Evolutionary conservation across 2,888 invertebrate genomes (phyloP).

Genomic region (Argyra leucocephala): DNA sequence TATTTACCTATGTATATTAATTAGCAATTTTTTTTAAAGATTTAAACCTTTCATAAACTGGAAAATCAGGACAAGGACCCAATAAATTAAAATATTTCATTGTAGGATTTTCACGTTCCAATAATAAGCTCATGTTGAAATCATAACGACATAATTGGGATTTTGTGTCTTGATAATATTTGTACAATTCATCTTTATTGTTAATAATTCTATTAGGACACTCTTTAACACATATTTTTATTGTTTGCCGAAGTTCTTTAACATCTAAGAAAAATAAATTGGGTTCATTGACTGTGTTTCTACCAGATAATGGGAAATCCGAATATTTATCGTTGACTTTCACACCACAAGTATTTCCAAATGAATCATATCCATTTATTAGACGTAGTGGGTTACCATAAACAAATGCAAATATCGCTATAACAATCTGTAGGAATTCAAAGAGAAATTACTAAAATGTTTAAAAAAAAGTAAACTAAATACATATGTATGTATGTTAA

Average conservation of each 20-base stretch:
- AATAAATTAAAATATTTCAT: slow-evolving; percentile 43
- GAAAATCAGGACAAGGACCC: slow-evolving; percentile 71
- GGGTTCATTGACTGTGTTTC: slow-evolving; percentile 67
- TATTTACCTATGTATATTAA: slow-evolving; percentile 21
- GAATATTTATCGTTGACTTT: slow-evolving; percentile 65
- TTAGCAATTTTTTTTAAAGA: slow-evolving; percentile 2
- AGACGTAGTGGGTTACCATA: slow-evolving; percentile 78
- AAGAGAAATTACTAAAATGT: background rate
- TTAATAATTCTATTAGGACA: slow-evolving; percentile 65
- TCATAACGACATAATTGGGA: slow-evolving; percentile 70
- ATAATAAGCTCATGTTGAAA: slow-evolving; percentile 50
- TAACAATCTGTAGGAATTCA: slow-evolving; percentile 53
- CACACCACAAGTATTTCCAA: slow-evolving; percentile 88
- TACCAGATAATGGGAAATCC: slow-evolving; percentile 66
- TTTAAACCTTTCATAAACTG: slow-evolving; percentile 61
- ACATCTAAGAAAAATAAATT: slow-evolving; percentile 78
- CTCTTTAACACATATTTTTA: slow-evolving; percentile 81
- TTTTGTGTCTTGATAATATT: slow-evolving; percentile 62
- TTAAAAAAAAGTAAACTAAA: too few relatives aligned
- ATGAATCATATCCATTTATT: slow-evolving; percentile 86
- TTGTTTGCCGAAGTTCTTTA: slow-evolving; percentile 60
- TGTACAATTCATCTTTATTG: slow-evolving; percentile 56
- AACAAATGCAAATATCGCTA: slow-evolving; percentile 78
- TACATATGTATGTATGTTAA: too few relatives aligned
- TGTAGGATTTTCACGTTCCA: slow-evolving; percentile 39